Evolutionary conservation across 2,888 invertebrate species (phyloP).

Genomic region (Anticlea derivata): DNA sequence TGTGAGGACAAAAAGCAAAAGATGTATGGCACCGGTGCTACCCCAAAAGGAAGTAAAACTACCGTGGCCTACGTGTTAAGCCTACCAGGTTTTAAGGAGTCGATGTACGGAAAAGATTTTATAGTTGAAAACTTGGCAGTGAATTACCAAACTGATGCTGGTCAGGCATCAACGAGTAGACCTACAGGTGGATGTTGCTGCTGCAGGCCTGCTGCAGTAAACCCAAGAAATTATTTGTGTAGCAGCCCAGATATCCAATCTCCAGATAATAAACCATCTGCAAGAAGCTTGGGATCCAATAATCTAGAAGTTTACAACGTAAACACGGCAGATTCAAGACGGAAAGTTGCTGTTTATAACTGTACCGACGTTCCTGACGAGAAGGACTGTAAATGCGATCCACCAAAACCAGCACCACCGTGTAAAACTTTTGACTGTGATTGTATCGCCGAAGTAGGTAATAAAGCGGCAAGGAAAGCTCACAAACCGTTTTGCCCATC

Average conservation of each 20-base stretch:
- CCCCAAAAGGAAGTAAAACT: constrained; percentile 54
- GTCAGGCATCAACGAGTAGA: constrained; percentile 25
- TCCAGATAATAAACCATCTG: constrained; percentile 34
- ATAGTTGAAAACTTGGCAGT: constrained; percentile 47
- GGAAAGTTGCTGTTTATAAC: constrained; percentile 46
- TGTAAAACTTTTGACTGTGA: constrained; percentile 74
- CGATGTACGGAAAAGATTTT: constrained; percentile 51
- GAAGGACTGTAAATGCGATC: constrained; percentile 70
- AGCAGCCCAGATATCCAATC: constrained; percentile 34
- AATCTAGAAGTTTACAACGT: constrained; percentile 46
- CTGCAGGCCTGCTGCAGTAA: constrained; percentile 24
- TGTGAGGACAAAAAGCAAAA: constrained; percentile 61
- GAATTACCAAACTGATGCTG: constrained; percentile 22
- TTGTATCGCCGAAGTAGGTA: constrained; percentile 57
- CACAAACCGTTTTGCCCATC: constrained; percentile 71
- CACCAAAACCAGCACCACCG: constrained; percentile 64
- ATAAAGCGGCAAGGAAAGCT: constrained; percentile 57
- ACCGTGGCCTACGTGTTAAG: constrained; percentile 56
- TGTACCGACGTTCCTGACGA: constrained; percentile 58
- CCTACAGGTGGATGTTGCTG: constrained; percentile 42
- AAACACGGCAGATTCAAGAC: constrained; percentile 37
- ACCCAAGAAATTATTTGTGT: constrained; percentile 17
- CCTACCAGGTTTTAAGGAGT: constrained; percentile 50
- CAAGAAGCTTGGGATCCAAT: constrained; percentile 37
- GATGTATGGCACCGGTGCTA: constrained; percentile 53